Evolutionary conservation across 2,888 invertebrate genomes (phyloP).

Genomic region (Teleiodes luculella): DNA sequence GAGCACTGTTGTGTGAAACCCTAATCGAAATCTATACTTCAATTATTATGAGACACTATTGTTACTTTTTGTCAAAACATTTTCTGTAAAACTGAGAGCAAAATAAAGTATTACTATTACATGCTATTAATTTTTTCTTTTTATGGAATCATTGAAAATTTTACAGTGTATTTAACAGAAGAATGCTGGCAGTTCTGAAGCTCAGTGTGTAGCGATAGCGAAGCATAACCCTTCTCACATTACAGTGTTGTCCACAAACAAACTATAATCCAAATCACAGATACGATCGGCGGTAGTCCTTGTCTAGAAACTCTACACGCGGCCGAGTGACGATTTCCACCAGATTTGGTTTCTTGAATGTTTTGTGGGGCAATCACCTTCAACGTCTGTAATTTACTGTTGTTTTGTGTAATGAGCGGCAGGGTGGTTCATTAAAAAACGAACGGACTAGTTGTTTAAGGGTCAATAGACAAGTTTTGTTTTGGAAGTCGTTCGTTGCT

Average conservation of each 20-base stretch:
- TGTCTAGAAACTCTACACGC: slow-evolving; percentile 23
- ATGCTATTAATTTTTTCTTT: too few species aligned
- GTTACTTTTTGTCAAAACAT: too few species aligned
- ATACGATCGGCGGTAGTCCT: slow-evolving; percentile 49
- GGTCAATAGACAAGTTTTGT: too few species aligned
- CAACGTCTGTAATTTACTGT: background rate
- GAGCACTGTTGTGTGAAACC: too few species aligned
- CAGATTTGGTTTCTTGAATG: slow-evolving; percentile 10
- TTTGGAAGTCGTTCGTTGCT: too few species aligned
- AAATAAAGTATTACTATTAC: too few species aligned
- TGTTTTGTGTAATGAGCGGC: background rate
- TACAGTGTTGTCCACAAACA: slow-evolving; percentile 55
- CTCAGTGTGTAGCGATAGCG: slow-evolving; percentile 29
- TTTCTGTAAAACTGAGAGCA: too few species aligned
- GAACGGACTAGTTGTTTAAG: too few species aligned
- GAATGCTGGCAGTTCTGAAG: slow-evolving; percentile 5
- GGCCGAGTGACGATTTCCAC: slow-evolving; percentile 29
- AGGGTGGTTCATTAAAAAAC: background rate
- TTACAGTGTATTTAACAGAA: too few species aligned
- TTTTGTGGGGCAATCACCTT: background rate
- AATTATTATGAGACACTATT: too few species aligned
- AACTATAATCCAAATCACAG: slow-evolving; percentile 34
- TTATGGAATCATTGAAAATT: too few species aligned
- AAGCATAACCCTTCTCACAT: slow-evolving; percentile 51
- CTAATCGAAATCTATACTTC: too few species aligned